Evolutionary conservation across 2,113 vertebrate species (phyloP).

Genomic region (Lophochroa leadbeateri): DNA sequence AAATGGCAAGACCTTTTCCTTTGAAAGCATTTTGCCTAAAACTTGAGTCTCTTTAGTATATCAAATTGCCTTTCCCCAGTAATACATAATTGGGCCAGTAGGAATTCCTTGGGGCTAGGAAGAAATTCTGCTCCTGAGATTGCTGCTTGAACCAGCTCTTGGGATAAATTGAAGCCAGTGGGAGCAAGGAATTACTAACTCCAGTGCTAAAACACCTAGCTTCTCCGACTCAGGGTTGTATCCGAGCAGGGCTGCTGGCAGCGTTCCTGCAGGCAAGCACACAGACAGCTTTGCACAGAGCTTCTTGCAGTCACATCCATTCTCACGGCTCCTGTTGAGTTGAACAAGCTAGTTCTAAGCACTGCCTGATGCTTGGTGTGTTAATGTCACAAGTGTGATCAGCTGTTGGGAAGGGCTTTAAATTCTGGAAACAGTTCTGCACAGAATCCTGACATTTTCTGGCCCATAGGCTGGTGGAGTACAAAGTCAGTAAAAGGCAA

Average conservation of each 20-base stretch:
- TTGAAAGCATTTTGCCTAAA: not conserved
- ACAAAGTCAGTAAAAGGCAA: not conserved
- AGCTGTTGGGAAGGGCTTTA: not conserved
- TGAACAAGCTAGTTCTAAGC: not conserved
- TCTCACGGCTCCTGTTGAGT: not conserved
- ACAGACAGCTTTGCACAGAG: rapidly evolving
- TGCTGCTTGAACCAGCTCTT: not conserved
- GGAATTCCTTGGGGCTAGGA: not conserved
- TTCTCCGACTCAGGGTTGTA: not conserved
- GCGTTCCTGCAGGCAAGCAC: rapidly evolving
- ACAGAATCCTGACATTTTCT: not conserved
- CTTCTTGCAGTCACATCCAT: not conserved
- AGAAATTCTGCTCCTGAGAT: not conserved
- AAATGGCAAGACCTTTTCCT: not conserved
- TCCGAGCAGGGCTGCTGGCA: not conserved
- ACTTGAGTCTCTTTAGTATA: not conserved
- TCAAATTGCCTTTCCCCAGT: not conserved
- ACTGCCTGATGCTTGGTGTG: not conserved
- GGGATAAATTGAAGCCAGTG: rapidly evolving
- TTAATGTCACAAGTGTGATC: too few species aligned
- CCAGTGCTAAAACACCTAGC: not conserved
- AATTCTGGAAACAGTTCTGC: not conserved
- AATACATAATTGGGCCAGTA: not conserved
- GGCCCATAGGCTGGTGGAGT: not conserved
- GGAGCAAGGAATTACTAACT: not conserved